Conservation (phyloP, 2,113 vertebrate genomes). For the Tragelaphus imberbis region DNA sequence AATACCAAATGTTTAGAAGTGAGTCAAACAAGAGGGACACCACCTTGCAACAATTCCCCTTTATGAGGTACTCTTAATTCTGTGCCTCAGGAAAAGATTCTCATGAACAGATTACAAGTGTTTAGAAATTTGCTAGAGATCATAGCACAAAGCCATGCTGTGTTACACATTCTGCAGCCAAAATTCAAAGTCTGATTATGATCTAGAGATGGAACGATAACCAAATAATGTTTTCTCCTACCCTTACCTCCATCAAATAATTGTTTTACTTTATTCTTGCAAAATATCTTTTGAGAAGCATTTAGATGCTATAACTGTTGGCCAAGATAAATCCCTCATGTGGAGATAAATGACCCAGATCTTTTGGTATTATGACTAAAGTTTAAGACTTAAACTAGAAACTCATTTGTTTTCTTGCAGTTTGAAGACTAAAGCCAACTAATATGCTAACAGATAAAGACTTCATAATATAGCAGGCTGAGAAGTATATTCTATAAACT, state of each 20-base stretch:
- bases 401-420: conserved; percentile 14
- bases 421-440: neutral
- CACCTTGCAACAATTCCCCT: conserved; percentile 29
- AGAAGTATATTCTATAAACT: neutral
- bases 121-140: conserved; percentile 56
- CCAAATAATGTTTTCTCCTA: conserved; percentile 18
- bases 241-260: neutral
- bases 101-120: conserved; percentile 52
- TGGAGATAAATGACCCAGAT: neutral
- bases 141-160: conserved; percentile 27
- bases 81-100: conserved; percentile 52
- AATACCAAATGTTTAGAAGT: conserved; percentile 19
- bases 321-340: conserved; percentile 15
- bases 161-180: neutral
- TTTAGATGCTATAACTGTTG: neutral
- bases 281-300: conserved; percentile 24
- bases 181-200: conserved; percentile 34
- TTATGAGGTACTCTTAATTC: conserved; percentile 56
- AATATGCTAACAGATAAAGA: neutral
- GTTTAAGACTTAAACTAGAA: conserved; percentile 40
- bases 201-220: conserved; percentile 19
- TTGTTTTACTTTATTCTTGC: conserved; percentile 32
- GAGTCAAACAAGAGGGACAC: conserved; percentile 45
- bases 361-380: neutral
- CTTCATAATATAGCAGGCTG: neutral